Evolutionary conservation across 2,113 vertebrate genomes (phyloP).

Genomic region (Perccottus glenii): DNA sequence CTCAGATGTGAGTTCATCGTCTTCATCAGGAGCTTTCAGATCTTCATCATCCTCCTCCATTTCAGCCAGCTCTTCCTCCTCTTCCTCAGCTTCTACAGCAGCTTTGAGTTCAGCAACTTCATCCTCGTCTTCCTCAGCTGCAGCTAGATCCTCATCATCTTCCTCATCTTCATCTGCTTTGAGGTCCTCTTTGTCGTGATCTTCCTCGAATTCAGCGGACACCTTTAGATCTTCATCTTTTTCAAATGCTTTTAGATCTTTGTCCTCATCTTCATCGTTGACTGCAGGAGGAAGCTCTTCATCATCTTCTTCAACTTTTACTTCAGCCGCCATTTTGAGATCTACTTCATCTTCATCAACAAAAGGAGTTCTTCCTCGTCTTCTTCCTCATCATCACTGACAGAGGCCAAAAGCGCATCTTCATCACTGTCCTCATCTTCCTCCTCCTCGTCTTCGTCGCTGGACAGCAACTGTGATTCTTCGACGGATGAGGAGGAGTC

Average conservation of each 20-base stretch:
- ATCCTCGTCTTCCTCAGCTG: constrained; percentile 10
- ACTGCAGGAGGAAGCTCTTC: constrained; percentile 13
- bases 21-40: neutral
- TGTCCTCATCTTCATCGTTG: constrained; percentile 4
- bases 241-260: neutral
- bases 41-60: neutral
- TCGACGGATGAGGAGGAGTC: constrained; percentile 43
- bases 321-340: neutral
- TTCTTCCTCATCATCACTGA: constrained; percentile 45
- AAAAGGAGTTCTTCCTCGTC: constrained; percentile 32
- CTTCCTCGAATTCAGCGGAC: constrained; percentile 2
- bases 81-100: too few relatives aligned
- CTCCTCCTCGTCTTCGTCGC: constrained; percentile 39
- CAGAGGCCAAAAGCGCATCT: constrained; percentile 25
- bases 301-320: constrained; percentile 28
- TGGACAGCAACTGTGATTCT: constrained; percentile 40
- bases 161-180: constrained; percentile 9
- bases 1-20: constrained; percentile 20
- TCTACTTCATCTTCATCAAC: constrained; percentile 20
- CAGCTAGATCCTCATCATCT: neutral
- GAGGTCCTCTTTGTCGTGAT: constrained; percentile 26
- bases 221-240: neutral
- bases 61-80: constrained; percentile 11
- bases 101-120: constrained; percentile 22
- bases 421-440: constrained; percentile 55